Base-by-base conservation (phyloP, 1,140 invertebrate species). In the Hylaeus volcanicus region DNA sequence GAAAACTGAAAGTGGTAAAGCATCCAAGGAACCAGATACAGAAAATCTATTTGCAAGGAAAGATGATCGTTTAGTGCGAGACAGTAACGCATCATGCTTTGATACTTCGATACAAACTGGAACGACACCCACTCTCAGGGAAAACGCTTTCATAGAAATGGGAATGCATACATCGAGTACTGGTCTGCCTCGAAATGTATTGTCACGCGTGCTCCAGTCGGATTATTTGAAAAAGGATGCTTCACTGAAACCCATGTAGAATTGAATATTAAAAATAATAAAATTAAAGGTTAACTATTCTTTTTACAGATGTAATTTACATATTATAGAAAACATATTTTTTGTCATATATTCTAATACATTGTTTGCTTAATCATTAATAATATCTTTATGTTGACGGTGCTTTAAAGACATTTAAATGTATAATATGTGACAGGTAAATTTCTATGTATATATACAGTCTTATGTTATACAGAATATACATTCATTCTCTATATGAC, bases 381-480 rank as follows among this genome's bases (percentile, higher is more conserved):
- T 64, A 51, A 1, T 82, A 51, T 63, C 6, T 66, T 15, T 12
- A 41, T 74, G 55, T 66, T 26, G 37, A 76, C 26, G 64, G 69
- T 63, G 53, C 64, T 48, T 74, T 55, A 61, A 81, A 77, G 48
- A 79, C 53, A 78, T 82, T 79, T 79, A 82, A 78, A 80, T 58
- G 74, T 76, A 74, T 69, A 75, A 14, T 69, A 75, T 68, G 81
- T 81, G 80, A 86, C 86, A 87, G 58, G 86, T 88, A 85, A 86
- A 88, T 83, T 64, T 82, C 79, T 65, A 43, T 65, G 43, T 74
- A 9, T 68, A 86, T 89, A 61, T 89, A 89, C 85, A 89, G 61
- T 87, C 81, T 88, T 48, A 66, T 73, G 56, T 88, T 89, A 79
- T 82, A 89, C 79, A 88, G 51, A 89, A 89, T 88, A 84, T 89